These are phyloP conservation scores for Siderastrea radians DNA, from an alignment of 92 coral and sea anemone species.

Conservation along the genomic window DNA sequence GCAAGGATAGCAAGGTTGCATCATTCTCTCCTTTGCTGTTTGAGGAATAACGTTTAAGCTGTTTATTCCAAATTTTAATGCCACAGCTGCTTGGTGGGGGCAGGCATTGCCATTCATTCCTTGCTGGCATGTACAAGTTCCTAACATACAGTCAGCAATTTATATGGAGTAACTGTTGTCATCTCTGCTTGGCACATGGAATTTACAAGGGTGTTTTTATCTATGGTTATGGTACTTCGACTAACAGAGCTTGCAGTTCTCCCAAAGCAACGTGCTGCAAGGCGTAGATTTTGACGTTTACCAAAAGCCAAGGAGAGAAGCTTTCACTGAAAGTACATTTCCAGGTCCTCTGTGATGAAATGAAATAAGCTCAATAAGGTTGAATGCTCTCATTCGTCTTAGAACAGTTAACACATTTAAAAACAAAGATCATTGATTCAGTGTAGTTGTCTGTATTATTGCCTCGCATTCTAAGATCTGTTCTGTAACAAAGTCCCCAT, in stretches of 20 bases:
- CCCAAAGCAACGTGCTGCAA: constrained; percentile 68
- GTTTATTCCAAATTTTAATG: constrained; percentile 44
- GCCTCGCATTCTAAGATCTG: constrained; percentile 61
- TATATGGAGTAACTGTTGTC: constrained; percentile 22
- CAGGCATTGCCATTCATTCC: constrained; percentile 59
- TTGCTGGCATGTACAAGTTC: constrained; percentile 61
- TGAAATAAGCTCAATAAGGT: constrained; percentile 54
- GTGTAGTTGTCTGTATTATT: constrained; percentile 80
- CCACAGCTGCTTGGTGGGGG: constrained; percentile 73
- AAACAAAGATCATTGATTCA: constrained; percentile 67
- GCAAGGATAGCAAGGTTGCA: constrained; percentile 70
- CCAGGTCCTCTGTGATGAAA: constrained; percentile 62
- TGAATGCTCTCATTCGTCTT: constrained; percentile 52
- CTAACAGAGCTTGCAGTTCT: constrained; percentile 43
- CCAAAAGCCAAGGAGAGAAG: constrained; percentile 51
- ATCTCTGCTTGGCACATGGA: constrained; percentile 53
- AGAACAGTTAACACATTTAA: constrained; percentile 58
- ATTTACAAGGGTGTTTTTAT: constrained; percentile 40
- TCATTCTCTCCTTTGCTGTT: constrained; percentile 38
- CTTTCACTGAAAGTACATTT: constrained; percentile 59
- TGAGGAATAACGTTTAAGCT: constrained; percentile 62
- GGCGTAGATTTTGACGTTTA: constrained; percentile 45
- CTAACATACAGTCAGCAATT: constrained; percentile 45
- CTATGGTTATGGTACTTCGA: constrained; percentile 26
- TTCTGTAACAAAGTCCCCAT: constrained; percentile 45